These are phyloP conservation scores for Hestina assimilis DNA, from an alignment of 1,140 invertebrate species.

Conservation along the genomic window DNA sequence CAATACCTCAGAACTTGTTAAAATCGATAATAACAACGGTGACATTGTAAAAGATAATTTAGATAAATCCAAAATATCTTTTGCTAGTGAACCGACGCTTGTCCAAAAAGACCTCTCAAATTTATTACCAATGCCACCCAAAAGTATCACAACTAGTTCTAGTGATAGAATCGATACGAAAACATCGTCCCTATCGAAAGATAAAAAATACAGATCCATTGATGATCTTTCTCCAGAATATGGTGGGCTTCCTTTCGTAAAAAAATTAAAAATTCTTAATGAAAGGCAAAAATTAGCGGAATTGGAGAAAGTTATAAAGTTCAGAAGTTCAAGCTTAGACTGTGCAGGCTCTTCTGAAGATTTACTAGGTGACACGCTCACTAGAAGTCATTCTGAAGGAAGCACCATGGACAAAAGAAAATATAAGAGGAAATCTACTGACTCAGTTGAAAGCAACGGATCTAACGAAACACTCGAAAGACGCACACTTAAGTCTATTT, in stretches of 20 bases:
- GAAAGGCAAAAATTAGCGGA: slow-evolving; percentile 92
- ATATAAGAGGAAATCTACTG: slow-evolving; percentile 65
- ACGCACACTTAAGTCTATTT: slow-evolving; percentile 89
- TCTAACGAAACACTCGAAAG: slow-evolving; percentile 91
- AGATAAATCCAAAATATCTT: slow-evolving; percentile 60
- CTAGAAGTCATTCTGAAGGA: slow-evolving; percentile 83
- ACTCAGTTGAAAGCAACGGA: slow-evolving; percentile 82
- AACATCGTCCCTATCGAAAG: slow-evolving; percentile 64
- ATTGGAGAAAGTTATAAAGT: slow-evolving; percentile 85
- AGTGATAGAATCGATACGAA: slow-evolving; percentile 49
- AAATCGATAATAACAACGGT: slow-evolving; percentile 69
- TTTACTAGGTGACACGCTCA: slow-evolving; percentile 80
- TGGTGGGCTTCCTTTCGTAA: slow-evolving; percentile 91
- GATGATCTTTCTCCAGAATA: slow-evolving; percentile 94
- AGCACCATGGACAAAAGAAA: slow-evolving; percentile 79
- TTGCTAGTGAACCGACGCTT: slow-evolving; percentile 54
- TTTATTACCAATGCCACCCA: slow-evolving; percentile 61
- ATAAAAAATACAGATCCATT: slow-evolving; percentile 87
- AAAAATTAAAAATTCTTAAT: slow-evolving; percentile 92
- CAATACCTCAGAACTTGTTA: slow-evolving; percentile 66
- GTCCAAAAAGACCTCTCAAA: slow-evolving; percentile 65
- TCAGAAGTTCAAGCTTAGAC: slow-evolving; percentile 88
- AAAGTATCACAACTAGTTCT: slow-evolving; percentile 40
- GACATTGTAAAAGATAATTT: slow-evolving; percentile 50
- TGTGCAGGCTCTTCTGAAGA: slow-evolving; percentile 82